Evolutionary conservation across 2,888 invertebrate species (phyloP), one percentile per base, ranked within the genome.

Genomic region (Volucella inanis): DNA sequence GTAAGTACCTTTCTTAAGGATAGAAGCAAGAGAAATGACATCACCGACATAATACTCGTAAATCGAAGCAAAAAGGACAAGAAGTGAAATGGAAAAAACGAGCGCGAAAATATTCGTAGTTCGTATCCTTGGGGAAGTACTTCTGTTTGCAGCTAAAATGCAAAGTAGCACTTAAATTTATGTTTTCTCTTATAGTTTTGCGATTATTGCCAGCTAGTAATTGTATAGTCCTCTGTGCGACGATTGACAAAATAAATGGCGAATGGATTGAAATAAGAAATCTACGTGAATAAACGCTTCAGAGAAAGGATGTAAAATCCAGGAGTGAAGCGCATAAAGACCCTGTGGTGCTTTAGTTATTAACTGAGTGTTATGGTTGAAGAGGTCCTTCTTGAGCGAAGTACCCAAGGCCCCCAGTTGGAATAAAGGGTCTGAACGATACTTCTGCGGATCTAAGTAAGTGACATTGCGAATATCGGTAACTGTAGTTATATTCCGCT

Each of bases 111-210:
- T 31, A 31, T 31, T 31, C 31, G 31, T 31, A 31, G 2, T 61
- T 6, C 31, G 10, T n/a, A 22, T 11, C 6, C 22, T 52, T 6
- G 22, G 12, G 47, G 9, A 54, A 45, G 45, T 6, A 59, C 31
- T 38, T 59, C 45, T 4, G 31, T 6, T 31, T 67, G 50, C 67
- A 45, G 14, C n/a, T 52, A 41, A 59, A 55, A 83, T 78, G 78
- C 64, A 78, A 83, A 83, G 68, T 52, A 74, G 62, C 62, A 64
- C 83, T 83, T 64, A 78, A 64, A 64, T 74, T 78, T 72, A 52
- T 82, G 45, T 61, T 47, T 39, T 22, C 45, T 47, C 50, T 15
- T 59, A 52, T 50, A 39, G 9, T 49, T 47, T 59, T 47, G 31
- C 18, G 49, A 71, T 49, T 59, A 50, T 57, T 71, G 41, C 41